These are phyloP conservation scores for Acanthococcus lagerstroemiae DNA, from an alignment of 2,888 invertebrate species.

Conservation along the genomic window DNA sequence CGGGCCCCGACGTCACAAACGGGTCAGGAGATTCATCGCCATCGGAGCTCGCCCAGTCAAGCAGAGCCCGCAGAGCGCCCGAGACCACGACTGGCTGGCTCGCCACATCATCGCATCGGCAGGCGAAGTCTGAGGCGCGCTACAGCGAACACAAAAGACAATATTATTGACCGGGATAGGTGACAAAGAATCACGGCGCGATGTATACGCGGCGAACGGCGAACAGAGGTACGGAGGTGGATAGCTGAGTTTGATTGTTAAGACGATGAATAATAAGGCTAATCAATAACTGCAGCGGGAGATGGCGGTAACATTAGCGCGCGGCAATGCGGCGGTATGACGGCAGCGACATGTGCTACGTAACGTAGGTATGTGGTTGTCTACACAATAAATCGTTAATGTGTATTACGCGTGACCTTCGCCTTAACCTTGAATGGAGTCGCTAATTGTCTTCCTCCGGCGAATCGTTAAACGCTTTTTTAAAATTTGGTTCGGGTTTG, in stretches of 20 bases:
- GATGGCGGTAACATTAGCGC: constrained; percentile 11
- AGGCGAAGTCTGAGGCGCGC: neutral
- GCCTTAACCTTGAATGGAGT: constrained; percentile 29
- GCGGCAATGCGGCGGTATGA: neutral
- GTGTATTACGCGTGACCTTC: constrained; percentile 25
- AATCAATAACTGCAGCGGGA: constrained; percentile 26
- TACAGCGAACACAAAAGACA: neutral
- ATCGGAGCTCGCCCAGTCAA: too few species aligned
- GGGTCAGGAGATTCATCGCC: too few species aligned
- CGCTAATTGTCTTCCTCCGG: constrained; percentile 30
- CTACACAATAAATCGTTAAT: constrained; percentile 25
- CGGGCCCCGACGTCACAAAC: too few species aligned
- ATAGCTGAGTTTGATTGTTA: constrained; percentile 13
- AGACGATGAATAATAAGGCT: constrained; percentile 25
- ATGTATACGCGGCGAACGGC: neutral
- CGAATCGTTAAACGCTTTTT: constrained; percentile 2
- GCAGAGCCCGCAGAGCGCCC: too few species aligned
- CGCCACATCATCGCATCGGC: too few species aligned
- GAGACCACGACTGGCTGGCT: too few species aligned
- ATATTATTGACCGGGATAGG: neutral
- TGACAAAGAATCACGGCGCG: neutral
- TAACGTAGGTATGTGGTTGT: constrained; percentile 20
- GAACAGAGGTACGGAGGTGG: neutral
- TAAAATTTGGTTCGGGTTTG: neutral
- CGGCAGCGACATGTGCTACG: constrained; percentile 22